phyloP scores from a whole-genome alignment of 2,113 vertebrate species.

The Mola mola region DNA sequence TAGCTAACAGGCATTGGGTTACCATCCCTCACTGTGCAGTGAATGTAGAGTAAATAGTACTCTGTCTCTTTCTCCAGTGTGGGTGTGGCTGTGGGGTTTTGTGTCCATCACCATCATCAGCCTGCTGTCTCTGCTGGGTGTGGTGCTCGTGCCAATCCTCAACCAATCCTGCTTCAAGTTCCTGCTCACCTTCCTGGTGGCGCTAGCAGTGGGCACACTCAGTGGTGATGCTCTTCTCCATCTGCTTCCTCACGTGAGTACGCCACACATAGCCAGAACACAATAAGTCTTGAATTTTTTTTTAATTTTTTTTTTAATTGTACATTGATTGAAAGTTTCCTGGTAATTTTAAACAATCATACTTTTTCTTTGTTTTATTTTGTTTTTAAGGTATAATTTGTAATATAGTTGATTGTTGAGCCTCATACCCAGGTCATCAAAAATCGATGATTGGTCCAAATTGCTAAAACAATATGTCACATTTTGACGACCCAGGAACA shows the following conservation, averaged over 20 bases:
- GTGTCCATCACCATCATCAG: constrained; percentile 98
- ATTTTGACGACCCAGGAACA: no score
- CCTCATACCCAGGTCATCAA: no score
- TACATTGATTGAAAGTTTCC: no score
- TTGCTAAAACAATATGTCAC: no score
- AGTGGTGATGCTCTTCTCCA: constrained; percentile 97
- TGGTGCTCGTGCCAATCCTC: constrained; percentile 95
- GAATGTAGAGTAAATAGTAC: background rate
- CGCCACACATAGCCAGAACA: background rate
- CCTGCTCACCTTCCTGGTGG: constrained; percentile 98
- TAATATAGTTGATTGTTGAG: no score
- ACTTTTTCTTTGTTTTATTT: no score
- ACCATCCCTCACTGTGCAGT: background rate
- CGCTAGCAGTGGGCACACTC: constrained; percentile 96
- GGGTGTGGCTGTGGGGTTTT: constrained; percentile 95
- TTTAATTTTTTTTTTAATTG: background rate
- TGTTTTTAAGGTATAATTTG: no score
- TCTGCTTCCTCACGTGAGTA: constrained; percentile 94
- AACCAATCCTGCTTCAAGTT: constrained; percentile 99
- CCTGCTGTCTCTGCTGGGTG: constrained; percentile 95
- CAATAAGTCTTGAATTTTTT: background rate
- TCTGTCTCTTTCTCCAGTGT: constrained; percentile 74
- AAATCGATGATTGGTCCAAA: no score
- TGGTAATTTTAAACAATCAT: no score
- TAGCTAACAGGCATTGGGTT: background rate